Base-by-base conservation (phyloP, 1,140 invertebrate genomes). In the Aphaenogaster floridana region DNA sequence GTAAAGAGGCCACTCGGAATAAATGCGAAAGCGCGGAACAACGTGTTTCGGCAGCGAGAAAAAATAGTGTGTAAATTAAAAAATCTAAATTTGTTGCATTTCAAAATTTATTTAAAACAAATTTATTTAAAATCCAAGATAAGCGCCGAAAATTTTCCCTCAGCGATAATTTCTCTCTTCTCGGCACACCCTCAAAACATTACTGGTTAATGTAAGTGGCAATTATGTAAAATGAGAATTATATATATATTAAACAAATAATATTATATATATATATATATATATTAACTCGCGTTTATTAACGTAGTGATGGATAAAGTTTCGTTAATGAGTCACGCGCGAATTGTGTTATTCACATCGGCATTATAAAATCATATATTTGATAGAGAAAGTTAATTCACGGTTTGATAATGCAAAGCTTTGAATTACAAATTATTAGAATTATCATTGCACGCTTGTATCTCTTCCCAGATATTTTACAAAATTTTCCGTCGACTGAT, bases 371-470 rank as follows among this genome's bases (percentile, higher is more conserved):
- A 76, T 63, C 69, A 61, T 63, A 84, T 21, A 76, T 61, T 61
- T 74, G 54, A 61, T 36, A 50, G 34, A 36, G 54, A 13, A 48
- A 63, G 54, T 84, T 84, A 76, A 84, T 84, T 84, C 45, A 76
- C 42, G 54, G 54, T 74, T 83, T 74, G 79, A 48, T 74, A 84
- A 76, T 74, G 54, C 17, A 7, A 45, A 36, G 17, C 34, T 76
- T 63, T 39, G 54, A 84, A 63, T 76, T 74, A 74, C 80, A 61
- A 84, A 84, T 84, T 76, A 74, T 74, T 84, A 84, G 69, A 48
- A 61, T 84, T 84, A 76, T 74, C 69, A 48, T 28, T 39, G 17
- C 80, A 7, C 36, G 66, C 42, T 50, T 57, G 13, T 54, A 17
- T 59, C 50, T 59, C 64, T 81, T 57, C 59, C 34, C 42, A 63